Base-by-base conservation (phyloP, 2,888 invertebrate species). In the Oxystoma pomonae region DNA sequence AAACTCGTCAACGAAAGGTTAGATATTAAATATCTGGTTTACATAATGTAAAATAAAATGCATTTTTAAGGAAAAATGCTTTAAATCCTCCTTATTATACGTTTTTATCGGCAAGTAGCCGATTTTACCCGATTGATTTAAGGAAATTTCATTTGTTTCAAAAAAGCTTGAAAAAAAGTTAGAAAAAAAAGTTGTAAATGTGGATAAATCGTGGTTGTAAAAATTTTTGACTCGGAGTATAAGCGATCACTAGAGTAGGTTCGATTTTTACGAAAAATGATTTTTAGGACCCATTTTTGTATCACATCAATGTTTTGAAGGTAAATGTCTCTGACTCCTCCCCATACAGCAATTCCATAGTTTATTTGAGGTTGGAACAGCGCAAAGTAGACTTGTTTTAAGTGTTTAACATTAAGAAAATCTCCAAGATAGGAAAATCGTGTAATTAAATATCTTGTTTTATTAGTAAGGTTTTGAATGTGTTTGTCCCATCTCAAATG, bases 261-360 rank as follows among this genome's bases (percentile, higher is more conserved):
- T 12, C 35, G 35, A 12, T 3, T 35, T 35, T 35, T 35, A 7
- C 35, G 3, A 35, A 35, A 35, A 35, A 60, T 22, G 17, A 56
- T 49, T 56, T 60, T 60, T 16, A 60, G 16, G 18, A 56, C 20
- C 17, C 56, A 60, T n/a, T 60, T 60, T 55, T 60, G 56, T 56
- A 56, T 55, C 16, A 49, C 22, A 16, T 22, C 19, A 18, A 56
- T 17, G 9, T 22, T 55, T n/a, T 35, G 16, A 20, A 60, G n/a
- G 49, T 35, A 35, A 18, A 16, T 22, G 16, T 56, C 22, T 16
- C 35, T 20, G n/a, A 22, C 60, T 3, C 49, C 60, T 35, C 60
- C 56, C 49, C 60, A 60, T 20, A 50, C 60, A 35, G 35, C 49
- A 17, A 60, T 60, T 16, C 56, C 60, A 55, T 60, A 60, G 1